Evolutionary conservation across 2,113 vertebrate species (phyloP).

Genomic region (Heterocephalus glaber): DNA sequence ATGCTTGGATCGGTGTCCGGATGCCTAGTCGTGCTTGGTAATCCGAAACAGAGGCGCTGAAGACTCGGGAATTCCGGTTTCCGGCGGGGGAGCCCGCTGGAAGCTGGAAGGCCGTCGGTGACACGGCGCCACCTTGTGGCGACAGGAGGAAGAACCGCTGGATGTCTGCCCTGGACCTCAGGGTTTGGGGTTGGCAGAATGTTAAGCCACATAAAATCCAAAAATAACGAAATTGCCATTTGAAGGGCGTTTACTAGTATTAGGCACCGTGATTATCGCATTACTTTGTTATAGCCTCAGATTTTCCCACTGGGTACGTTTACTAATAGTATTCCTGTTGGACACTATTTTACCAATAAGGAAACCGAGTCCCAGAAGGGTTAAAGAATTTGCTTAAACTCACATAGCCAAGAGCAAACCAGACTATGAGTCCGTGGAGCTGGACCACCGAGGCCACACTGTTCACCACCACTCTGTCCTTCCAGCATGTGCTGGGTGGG

Average conservation of each 20-base stretch:
- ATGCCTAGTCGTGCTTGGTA: conserved; percentile 27
- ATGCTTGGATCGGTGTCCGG: conserved; percentile 61
- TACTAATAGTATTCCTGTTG: background rate
- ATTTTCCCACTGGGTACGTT: background rate
- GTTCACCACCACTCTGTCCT: background rate
- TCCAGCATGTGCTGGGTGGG: background rate
- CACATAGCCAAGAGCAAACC: background rate
- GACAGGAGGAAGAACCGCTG: background rate
- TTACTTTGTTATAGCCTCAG: background rate
- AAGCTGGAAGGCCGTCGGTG: background rate
- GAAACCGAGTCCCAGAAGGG: background rate
- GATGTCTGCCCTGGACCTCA: background rate
- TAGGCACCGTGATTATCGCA: background rate
- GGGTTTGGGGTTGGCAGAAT: background rate
- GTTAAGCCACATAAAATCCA: background rate
- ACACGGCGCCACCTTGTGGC: conserved; percentile 58
- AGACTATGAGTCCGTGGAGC: too few species aligned
- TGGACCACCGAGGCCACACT: background rate
- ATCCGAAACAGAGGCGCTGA: background rate
- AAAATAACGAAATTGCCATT: background rate
- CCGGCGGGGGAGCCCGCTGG: rapidly evolving
- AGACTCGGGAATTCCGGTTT: background rate
- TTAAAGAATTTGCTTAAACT: background rate
- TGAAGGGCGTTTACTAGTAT: background rate
- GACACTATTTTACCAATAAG: background rate